Evolutionary conservation across 2,113 vertebrate genomes (phyloP), one percentile per base, ranked within the genome.

Genomic region (Myocastor coypus): DNA sequence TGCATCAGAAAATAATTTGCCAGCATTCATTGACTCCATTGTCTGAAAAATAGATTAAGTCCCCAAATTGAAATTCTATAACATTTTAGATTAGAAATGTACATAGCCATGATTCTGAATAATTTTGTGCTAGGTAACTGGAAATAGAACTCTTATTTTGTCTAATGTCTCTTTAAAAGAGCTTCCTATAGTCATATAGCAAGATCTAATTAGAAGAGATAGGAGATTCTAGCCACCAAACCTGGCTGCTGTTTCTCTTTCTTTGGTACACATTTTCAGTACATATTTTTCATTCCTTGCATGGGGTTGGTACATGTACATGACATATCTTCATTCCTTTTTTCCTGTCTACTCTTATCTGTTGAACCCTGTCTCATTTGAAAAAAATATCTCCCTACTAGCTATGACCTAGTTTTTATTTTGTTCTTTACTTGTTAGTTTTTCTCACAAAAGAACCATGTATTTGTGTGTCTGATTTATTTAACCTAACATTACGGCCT

Each of bases 21-120:
- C 99, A 52, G 98, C 98, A 96, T 99, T 98, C 93, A 99, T 97
- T 37, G 98, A 89, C 96, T 99, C 99, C 90, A 99, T 97, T 85
- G 99, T 99, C 99, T 99, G 95, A 94, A 98, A 88, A 97, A 97
- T 40, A 98, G 32, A 78, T 30, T 42, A 87, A 82, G 34, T n/a
- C 1, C 13, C 83, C 37, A 73, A 93, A 73, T 34, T 84, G 80
- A 46, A 94, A 40, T 46, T 87, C 12, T 2, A 30, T 42, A 77
- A 78, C 52, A 4, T 68, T 83, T 83, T 69, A 61, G 0, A n/a
- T 52, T 73, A 57, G 78, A 66, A 73, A 66, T 34, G 84, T 46
- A 50, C 30, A 26, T 64, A 40, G 24, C 26, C 32, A 87, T 42
- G 6, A 93, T 75, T 94, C 93, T 96, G 14, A 97, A 12, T n/a